Conservation (phyloP, 2,888 invertebrate species). For the Phaedon cochleariae region DNA sequence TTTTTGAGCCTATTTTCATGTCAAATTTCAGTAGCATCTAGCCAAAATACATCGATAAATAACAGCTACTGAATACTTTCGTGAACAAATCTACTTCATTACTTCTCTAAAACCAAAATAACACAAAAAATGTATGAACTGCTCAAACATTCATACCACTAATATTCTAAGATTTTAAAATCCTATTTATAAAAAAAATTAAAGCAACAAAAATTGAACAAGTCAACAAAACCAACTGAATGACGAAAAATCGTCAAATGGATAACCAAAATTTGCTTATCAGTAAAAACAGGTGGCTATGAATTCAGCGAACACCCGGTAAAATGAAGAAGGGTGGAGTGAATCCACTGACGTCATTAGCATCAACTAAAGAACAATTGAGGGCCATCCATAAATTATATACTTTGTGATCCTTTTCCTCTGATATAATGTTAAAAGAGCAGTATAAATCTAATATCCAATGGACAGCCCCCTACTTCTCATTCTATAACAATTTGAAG, state of each 20-base stretch:
- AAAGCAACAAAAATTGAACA: neutral
- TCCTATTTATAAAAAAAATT: neutral
- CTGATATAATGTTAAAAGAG: neutral
- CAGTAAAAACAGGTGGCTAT: neutral
- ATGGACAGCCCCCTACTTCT: neutral
- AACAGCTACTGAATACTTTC: slow-evolving; percentile 50
- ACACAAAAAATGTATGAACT: neutral
- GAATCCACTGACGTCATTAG: too few relatives aligned
- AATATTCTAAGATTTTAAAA: neutral
- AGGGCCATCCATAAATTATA: too few relatives aligned
- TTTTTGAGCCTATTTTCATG: slow-evolving; percentile 49
- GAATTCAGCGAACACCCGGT: neutral
- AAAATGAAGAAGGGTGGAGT: neutral
- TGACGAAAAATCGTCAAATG: neutral
- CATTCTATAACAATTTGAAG: neutral
- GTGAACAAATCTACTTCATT: slow-evolving; percentile 27
- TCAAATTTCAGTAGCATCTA: slow-evolving; percentile 49
- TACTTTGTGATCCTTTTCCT: too few relatives aligned
- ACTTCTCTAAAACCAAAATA: slow-evolving; percentile 1
- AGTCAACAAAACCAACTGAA: neutral
- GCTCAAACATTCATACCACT: neutral
- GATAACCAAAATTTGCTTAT: neutral
- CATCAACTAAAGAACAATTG: too few relatives aligned
- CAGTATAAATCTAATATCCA: neutral
- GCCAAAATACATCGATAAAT: slow-evolving; percentile 48